These are phyloP conservation scores for Hippocampus zosterae DNA, from an alignment of 2,113 vertebrate species.

Conservation along the genomic window DNA sequence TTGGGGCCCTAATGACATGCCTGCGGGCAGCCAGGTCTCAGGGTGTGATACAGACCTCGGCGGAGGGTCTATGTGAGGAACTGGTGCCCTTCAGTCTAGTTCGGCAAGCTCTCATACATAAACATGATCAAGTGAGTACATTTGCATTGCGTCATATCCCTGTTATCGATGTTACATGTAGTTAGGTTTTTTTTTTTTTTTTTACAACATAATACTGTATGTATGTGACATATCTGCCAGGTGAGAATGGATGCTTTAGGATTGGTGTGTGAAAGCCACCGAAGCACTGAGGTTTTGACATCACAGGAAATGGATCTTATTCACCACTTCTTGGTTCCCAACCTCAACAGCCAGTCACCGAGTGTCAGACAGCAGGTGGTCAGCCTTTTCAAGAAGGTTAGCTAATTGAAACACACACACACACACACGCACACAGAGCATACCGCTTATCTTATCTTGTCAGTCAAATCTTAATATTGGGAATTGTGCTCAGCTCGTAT, in stretches of 20 bases:
- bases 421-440: neutral
- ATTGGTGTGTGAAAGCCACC: slow-evolving; percentile 88
- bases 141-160: neutral
- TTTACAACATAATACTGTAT: neutral
- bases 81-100: slow-evolving; percentile 78
- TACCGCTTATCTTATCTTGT: neutral
- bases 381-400: slow-evolving; percentile 90
- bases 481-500: neutral
- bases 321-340: slow-evolving; percentile 80
- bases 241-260: slow-evolving; percentile 92
- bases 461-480: neutral
- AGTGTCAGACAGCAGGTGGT: slow-evolving; percentile 83
- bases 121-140: slow-evolving; percentile 84
- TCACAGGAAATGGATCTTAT: slow-evolving; percentile 83
- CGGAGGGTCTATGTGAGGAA: slow-evolving; percentile 71
- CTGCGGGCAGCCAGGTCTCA: slow-evolving; percentile 86
- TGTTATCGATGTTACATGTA: neutral
- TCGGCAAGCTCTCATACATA: slow-evolving; percentile 84
- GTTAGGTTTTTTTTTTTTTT: neutral
- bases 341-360: slow-evolving; percentile 86
- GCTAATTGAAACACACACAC: neutral
- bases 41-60: slow-evolving; percentile 74
- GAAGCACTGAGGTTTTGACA: slow-evolving; percentile 84
- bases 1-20: slow-evolving; percentile 91
- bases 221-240: slow-evolving; percentile 49